Conservation (phyloP, 2,113 vertebrate species). For the Sebastes fasciatus region DNA sequence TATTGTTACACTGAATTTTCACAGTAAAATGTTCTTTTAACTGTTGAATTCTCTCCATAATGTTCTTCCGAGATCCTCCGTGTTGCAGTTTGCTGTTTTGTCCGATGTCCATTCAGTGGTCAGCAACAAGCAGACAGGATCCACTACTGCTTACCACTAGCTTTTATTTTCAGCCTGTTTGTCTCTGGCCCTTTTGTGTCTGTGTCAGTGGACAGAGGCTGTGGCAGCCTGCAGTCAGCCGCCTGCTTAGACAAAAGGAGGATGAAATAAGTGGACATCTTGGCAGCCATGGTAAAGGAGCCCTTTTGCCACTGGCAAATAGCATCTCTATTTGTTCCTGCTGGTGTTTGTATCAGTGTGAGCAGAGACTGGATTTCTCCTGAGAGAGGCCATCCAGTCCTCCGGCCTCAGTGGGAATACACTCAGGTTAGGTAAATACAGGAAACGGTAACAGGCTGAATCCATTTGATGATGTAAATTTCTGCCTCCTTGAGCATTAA, state of each 20-base stretch:
- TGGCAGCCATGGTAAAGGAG: background rate
- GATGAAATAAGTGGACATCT: constrained; percentile 19
- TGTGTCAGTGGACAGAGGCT: constrained; percentile 13
- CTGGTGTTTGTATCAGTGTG: background rate
- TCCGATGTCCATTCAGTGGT: background rate
- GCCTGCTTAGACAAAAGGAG: background rate
- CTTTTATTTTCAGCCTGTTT: background rate
- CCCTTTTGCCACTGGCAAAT: background rate
- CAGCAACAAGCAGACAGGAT: background rate
- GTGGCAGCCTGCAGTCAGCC: background rate
- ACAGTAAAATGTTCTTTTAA: too few species aligned
- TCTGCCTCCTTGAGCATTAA: constrained; percentile 20
- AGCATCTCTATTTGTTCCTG: constrained; percentile 1
- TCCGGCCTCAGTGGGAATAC: constrained; percentile 2
- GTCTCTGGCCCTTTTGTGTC: constrained; percentile 1
- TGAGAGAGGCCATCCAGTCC: background rate
- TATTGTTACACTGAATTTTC: background rate
- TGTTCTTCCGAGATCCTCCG: background rate
- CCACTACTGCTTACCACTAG: background rate
- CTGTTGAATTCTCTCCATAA: too few species aligned
- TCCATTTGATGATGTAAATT: background rate
- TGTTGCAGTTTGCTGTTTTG: constrained; percentile 5
- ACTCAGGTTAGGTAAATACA: background rate
- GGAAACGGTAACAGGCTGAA: constrained; percentile 7
- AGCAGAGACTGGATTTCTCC: background rate